A percentile compares a stretch with the other conserved stretches of the same genome.
Conservation (phyloP, 2,113 vertebrate species). For the Sula dactylatra region DNA sequence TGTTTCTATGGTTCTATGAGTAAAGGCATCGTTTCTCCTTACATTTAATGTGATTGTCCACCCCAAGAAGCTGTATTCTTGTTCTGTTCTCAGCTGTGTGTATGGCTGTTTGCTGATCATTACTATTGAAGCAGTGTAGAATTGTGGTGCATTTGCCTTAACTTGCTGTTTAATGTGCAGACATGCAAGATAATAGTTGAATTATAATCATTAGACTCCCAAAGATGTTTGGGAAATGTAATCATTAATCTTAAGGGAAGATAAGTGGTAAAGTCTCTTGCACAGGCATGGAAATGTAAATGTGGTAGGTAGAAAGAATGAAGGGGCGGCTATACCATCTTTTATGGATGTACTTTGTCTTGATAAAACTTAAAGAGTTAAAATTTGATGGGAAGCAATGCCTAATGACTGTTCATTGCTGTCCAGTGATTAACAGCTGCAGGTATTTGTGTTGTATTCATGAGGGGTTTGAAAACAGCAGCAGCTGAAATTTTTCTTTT, state of each 20-base stretch:
- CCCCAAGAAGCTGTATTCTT: not conserved
- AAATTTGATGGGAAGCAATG: not conserved
- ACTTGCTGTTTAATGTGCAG: not conserved
- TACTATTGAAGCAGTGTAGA: not conserved
- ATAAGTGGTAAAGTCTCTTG: not conserved
- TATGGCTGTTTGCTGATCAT: not conserved
- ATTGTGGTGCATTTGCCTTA: not conserved
- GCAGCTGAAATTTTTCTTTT: not conserved
- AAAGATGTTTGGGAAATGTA: not conserved
- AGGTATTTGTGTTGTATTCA: not conserved
- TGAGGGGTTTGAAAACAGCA: not conserved
- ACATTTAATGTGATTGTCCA: fast-evolving
- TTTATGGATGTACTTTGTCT: not conserved
- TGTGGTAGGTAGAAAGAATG: not conserved
- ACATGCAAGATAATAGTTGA: not conserved
- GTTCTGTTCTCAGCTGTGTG: not conserved
- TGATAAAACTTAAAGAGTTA: not conserved
- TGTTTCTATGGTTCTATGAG: too few relatives aligned
- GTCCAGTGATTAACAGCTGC: not conserved
- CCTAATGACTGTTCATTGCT: not conserved
- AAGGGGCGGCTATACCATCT: not conserved
- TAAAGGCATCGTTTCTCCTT: not conserved
- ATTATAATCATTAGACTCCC: not conserved
- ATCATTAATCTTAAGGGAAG: not conserved
- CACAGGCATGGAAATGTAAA: not conserved